Percentiles rank a stretch among this genome's conserved stretches.
Conservation (phyloP, 1,140 invertebrate species). For the Drosophila paulistorum region DNA sequence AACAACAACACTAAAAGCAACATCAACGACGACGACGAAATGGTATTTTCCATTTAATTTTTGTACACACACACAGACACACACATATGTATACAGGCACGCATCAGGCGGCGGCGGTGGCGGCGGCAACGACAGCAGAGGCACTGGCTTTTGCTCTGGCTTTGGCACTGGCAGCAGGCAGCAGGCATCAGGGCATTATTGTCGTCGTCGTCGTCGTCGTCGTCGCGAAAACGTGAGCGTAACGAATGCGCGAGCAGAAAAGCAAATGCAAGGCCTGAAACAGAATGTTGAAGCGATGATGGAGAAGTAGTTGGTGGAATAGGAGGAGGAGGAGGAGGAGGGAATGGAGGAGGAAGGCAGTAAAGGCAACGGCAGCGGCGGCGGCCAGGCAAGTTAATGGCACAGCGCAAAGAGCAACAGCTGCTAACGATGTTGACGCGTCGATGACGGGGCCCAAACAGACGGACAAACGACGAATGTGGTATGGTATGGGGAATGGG, state of each 20-base stretch:
- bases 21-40: conserved; percentile 37
- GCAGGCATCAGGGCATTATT: conserved; percentile 50
- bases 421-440: conserved; percentile 79
- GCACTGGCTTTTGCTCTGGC: neutral
- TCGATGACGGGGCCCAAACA: conserved; percentile 57
- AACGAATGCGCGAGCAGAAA: conserved; percentile 69
- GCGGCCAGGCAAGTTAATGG: conserved; percentile 43
- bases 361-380: neutral
- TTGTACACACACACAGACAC: conserved; percentile 51
- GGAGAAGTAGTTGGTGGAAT: neutral
- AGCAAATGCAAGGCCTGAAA: conserved; percentile 66
- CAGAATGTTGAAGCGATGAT: conserved; percentile 13
- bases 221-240: conserved; percentile 64
- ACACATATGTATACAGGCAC: conserved; percentile 54
- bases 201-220: conserved; percentile 29
- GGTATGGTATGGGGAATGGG: conserved; percentile 30
- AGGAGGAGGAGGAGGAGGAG: neutral
- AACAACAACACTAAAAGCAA: conserved; percentile 24
- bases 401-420: conserved; percentile 70
- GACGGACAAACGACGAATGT: conserved; percentile 35
- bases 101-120: conserved; percentile 34
- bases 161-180: conserved; percentile 11
- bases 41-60: conserved; percentile 77
- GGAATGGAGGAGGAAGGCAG: neutral
- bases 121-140: conserved; percentile 22